Conservation (phyloP, 2,113 vertebrate genomes). For the Emydocephalus ijimae region DNA sequence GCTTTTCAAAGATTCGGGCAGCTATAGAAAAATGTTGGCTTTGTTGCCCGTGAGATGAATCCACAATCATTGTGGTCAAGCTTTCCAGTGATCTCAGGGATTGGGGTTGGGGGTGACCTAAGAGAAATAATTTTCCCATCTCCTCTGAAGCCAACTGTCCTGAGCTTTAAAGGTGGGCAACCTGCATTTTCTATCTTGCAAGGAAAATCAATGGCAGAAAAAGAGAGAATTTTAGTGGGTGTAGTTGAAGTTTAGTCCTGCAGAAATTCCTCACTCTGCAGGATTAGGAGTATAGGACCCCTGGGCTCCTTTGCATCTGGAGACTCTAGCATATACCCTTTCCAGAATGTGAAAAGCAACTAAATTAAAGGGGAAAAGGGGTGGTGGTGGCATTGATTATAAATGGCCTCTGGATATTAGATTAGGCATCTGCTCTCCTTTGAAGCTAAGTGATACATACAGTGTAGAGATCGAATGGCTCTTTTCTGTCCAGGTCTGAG, state of each 20-base stretch:
- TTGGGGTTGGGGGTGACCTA: background rate
- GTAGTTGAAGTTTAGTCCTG: background rate
- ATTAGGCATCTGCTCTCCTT: conserved; percentile 65
- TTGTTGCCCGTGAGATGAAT: background rate
- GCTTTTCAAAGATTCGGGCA: background rate
- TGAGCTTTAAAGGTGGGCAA: background rate
- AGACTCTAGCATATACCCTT: conserved; percentile 3
- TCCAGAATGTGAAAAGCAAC: conserved; percentile 41
- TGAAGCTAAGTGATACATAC: conserved; percentile 59
- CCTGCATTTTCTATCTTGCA: background rate
- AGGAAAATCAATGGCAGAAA: background rate
- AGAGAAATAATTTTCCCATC: background rate
- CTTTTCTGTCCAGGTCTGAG: conserved; percentile 60
- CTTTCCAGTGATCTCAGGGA: background rate
- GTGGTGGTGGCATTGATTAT: conserved; percentile 49
- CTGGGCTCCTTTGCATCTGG: background rate
- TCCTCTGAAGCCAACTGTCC: background rate
- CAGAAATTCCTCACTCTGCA: background rate
- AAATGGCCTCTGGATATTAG: conserved; percentile 64
- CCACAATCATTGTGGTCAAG: background rate
- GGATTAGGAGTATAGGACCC: too few species aligned
- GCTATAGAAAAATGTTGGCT: background rate
- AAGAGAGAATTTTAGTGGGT: background rate
- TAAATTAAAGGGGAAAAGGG: conserved; percentile 8
- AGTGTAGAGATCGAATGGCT: conserved; percentile 57